Conservation (phyloP, 2,888 invertebrate genomes). For the Mimas tiliae region DNA sequence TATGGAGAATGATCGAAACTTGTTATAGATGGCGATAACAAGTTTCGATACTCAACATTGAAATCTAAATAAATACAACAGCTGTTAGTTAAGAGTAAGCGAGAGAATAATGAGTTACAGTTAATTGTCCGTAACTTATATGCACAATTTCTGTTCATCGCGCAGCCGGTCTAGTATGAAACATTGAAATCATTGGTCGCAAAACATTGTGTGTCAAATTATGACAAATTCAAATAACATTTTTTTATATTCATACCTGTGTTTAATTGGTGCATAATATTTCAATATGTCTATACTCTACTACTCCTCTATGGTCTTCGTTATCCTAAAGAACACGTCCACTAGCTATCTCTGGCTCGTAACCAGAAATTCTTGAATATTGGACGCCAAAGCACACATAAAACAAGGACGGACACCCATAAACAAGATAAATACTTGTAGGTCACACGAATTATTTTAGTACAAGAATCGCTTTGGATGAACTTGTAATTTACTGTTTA, state of each 20-base stretch:
- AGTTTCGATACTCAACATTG: background rate
- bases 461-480: background rate
- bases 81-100: slow-evolving; percentile 18
- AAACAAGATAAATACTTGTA: slow-evolving; percentile 15
- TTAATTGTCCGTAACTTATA: no score
- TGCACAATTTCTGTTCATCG: no score
- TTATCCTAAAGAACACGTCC: background rate
- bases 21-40: background rate
- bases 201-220: background rate
- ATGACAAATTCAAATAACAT: no score
- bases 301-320: background rate
- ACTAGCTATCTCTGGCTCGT: background rate
- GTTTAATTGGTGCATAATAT: background rate
- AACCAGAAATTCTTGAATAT: slow-evolving; percentile 3
- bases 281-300: background rate
- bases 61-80: slow-evolving; percentile 8
- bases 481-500: background rate
- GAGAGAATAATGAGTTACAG: no score
- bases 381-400: slow-evolving; percentile 5
- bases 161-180: no score
- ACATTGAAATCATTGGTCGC: no score
- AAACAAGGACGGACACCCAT: slow-evolving; percentile 2
- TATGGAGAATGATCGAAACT: background rate
- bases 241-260: background rate
- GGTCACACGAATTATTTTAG: slow-evolving; percentile 11